These are phyloP conservation scores for Hylomyscus alleni DNA, from an alignment of 2,797 vertebrate genomes.

Conservation along the genomic window DNA sequence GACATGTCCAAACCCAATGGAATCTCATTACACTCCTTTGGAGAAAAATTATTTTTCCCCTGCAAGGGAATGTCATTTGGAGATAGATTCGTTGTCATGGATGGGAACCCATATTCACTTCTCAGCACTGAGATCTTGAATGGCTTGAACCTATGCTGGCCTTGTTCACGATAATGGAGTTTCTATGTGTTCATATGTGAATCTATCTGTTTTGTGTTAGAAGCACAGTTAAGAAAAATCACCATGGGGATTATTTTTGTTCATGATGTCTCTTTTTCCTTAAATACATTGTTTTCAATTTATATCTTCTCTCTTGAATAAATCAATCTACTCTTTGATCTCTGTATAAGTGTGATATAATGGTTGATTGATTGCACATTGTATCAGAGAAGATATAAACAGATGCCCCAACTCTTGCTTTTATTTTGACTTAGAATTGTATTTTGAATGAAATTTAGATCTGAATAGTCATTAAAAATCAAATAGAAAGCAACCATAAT, in stretches of 20 bases:
- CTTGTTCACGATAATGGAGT: not conserved
- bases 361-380: not conserved
- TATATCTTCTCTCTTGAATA: not conserved
- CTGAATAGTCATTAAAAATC: not conserved
- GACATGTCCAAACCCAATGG: not conserved
- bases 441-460: not conserved
- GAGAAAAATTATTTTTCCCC: not conserved
- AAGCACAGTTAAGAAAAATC: not conserved
- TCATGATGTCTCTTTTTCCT: not conserved
- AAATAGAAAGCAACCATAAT: not conserved
- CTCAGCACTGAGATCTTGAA: not conserved
- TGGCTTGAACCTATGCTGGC: rapidly evolving
- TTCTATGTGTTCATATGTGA: not conserved
- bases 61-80: not conserved
- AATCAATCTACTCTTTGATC: too few relatives aligned
- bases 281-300: too few relatives aligned
- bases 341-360: not conserved
- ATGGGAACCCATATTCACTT: too few relatives aligned
- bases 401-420: not conserved
- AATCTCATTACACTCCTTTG: not conserved
- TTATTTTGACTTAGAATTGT: not conserved
- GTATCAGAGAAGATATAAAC: not conserved
- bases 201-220: not conserved
- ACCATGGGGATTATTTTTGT: not conserved
- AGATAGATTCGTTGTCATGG: not conserved